These are phyloP conservation scores for Drosophila helvetica DNA, from an alignment of 2,888 invertebrate species.

Conservation along the genomic window DNA sequence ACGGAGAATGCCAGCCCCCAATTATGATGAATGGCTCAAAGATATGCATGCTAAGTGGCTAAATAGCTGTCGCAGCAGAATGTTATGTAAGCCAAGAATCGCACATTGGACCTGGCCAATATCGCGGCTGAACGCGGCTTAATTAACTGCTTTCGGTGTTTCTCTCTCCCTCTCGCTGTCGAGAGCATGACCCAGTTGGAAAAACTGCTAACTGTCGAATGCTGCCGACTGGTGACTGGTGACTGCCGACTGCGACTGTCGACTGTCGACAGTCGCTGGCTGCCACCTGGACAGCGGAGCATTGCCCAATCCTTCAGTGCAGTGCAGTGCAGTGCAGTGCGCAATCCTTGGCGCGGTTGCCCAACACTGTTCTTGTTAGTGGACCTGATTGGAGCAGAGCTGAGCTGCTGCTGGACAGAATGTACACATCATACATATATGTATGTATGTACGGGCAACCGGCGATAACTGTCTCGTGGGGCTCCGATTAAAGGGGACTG, in stretches of 20 bases:
- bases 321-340: slow-evolving; percentile 15
- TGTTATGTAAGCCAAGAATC: slow-evolving; percentile 25
- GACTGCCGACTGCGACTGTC: not conserved
- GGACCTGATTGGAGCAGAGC: slow-evolving; percentile 21
- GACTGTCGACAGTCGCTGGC: slow-evolving; percentile 3
- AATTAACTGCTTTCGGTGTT: slow-evolving; percentile 34
- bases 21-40: not conserved
- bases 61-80: slow-evolving; percentile 4
- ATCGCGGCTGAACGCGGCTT: slow-evolving; percentile 28
- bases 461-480: slow-evolving; percentile 1
- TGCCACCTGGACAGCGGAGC: slow-evolving; percentile 13
- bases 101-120: slow-evolving; percentile 21
- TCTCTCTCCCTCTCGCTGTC: slow-evolving; percentile 12
- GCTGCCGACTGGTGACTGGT: not conserved
- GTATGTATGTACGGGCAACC: slow-evolving; percentile 6
- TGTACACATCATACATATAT: not conserved
- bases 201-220: slow-evolving; percentile 1
- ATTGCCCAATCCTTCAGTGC: slow-evolving; percentile 35
- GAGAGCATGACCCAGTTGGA: slow-evolving; percentile 36
- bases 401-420: slow-evolving; percentile 1
- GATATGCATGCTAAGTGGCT: slow-evolving; percentile 6
- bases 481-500: no score
- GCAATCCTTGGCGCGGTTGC: slow-evolving; percentile 33
- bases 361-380: slow-evolving; percentile 37
- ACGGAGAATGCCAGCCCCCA: not conserved